phyloP scores from a whole-genome alignment of 2,888 invertebrate species.

The Holacanthella duospinosa region DNA sequence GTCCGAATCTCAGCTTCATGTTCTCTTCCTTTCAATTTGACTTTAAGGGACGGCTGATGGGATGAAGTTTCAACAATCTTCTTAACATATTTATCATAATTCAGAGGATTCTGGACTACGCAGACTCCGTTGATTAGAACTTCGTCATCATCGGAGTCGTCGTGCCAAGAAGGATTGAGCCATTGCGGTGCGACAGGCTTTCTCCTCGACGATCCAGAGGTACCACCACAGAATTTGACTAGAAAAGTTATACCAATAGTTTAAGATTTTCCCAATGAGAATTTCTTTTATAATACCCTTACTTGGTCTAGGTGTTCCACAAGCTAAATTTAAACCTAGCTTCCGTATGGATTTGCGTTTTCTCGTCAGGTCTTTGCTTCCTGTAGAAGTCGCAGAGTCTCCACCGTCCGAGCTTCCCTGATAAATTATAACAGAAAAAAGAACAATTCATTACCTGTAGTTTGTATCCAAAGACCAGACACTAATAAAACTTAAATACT shows the following conservation, averaged over 20 bases:
- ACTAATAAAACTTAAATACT: neutral
- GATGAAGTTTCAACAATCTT: neutral
- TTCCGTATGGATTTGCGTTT: slow-evolving; percentile 25
- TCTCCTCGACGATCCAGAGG: slow-evolving; percentile 56
- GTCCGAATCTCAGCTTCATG: neutral
- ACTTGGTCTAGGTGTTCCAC: neutral
- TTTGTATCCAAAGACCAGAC: neutral
- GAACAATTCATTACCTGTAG: neutral
- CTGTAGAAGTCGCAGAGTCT: slow-evolving; percentile 34
- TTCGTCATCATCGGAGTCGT: slow-evolving; percentile 51
- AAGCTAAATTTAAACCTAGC: neutral
- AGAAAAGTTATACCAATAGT: too few species aligned
- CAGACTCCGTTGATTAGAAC: slow-evolving; percentile 90
- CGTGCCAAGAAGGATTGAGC: slow-evolving; percentile 88
- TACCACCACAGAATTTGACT: slow-evolving; percentile 29
- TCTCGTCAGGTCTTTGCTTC: slow-evolving; percentile 30
- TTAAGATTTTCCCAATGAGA: neutral
- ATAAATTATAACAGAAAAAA: too few species aligned
- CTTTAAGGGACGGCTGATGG: neutral
- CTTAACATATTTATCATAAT: slow-evolving; percentile 11
- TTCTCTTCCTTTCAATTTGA: neutral
- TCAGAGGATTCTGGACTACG: slow-evolving; percentile 45
- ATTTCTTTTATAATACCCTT: neutral
- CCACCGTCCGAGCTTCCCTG: slow-evolving; percentile 37
- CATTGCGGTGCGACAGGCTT: slow-evolving; percentile 95